These are phyloP conservation scores for Dufourea novaeangliae DNA, from an alignment of 1,140 invertebrate genomes.

Conservation along the genomic window DNA sequence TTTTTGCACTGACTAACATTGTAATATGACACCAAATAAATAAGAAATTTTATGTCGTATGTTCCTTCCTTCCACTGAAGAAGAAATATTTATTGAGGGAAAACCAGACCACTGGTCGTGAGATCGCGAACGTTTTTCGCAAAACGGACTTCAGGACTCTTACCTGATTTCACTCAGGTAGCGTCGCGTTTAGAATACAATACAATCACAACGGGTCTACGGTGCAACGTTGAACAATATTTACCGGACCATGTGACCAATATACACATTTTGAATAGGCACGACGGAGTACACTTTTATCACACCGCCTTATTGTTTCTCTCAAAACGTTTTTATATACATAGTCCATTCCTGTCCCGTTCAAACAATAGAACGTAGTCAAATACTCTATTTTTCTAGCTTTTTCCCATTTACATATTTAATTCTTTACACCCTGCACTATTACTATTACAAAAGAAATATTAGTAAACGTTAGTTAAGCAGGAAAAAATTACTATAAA, in stretches of 20 bases:
- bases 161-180: constrained; percentile 3
- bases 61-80: background rate
- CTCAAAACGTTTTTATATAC: background rate
- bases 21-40: background rate
- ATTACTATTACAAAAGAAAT: background rate
- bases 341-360: background rate
- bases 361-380: background rate
- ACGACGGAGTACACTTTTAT: background rate
- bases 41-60: background rate
- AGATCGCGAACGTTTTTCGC: background rate
- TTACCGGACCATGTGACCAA: background rate
- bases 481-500: background rate
- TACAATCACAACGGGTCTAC: background rate
- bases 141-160: background rate
- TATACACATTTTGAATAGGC: background rate
- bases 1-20: too few species aligned
- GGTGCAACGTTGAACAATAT: constrained; percentile 11
- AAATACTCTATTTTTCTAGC: background rate
- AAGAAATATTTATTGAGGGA: background rate
- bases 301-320: background rate
- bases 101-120: background rate
- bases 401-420: too few species aligned
- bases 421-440: too few species aligned
- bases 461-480: too few species aligned
- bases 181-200: background rate